Evolutionary conservation across 2,888 invertebrate species (phyloP).

Genomic region (Amphiduros pacificus): DNA sequence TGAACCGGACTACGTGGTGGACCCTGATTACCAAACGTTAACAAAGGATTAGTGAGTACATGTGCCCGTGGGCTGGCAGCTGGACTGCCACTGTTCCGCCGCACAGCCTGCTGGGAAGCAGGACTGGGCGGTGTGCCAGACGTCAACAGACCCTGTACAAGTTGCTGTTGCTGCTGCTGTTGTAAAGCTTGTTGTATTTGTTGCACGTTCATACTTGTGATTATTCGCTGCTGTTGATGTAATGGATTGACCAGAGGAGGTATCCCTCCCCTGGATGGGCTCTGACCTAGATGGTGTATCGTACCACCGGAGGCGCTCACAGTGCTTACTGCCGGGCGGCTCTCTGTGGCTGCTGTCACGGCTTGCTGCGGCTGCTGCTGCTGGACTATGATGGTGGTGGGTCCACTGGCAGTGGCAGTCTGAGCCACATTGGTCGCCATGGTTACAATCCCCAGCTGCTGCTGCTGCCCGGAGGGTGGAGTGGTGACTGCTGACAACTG

Average conservation of each 20-base stretch:
- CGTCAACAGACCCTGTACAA: background rate
- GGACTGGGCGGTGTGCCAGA: background rate
- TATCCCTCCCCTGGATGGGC: slow-evolving; percentile 35
- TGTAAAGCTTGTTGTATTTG: slow-evolving; percentile 8
- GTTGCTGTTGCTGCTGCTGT: no score
- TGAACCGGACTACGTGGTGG: slow-evolving; percentile 9
- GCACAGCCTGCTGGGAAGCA: background rate
- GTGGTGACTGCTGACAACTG: no score
- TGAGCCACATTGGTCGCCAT: background rate
- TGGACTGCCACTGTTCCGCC: slow-evolving; percentile 7
- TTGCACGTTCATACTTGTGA: slow-evolving; percentile 19
- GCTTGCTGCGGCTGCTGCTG: background rate
- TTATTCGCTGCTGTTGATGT: slow-evolving; percentile 16
- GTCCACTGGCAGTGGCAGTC: slow-evolving; percentile 5
- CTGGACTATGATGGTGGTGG: slow-evolving; percentile 3
- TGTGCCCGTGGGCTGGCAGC: slow-evolving; percentile 2
- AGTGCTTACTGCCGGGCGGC: slow-evolving; percentile 3
- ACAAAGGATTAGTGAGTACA: slow-evolving; percentile 4
- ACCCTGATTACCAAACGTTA: slow-evolving; percentile 2
- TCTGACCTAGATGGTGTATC: slow-evolving; percentile 47
- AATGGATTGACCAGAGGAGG: slow-evolving; percentile 41
- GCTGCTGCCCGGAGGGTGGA: no score
- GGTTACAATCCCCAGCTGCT: slow-evolving; percentile 9
- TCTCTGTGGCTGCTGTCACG: background rate
- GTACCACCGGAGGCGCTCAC: slow-evolving; percentile 38